phyloP scores from a whole-genome alignment of 2,797 vertebrate species.

The Chelidonichthys spinosus region DNA sequence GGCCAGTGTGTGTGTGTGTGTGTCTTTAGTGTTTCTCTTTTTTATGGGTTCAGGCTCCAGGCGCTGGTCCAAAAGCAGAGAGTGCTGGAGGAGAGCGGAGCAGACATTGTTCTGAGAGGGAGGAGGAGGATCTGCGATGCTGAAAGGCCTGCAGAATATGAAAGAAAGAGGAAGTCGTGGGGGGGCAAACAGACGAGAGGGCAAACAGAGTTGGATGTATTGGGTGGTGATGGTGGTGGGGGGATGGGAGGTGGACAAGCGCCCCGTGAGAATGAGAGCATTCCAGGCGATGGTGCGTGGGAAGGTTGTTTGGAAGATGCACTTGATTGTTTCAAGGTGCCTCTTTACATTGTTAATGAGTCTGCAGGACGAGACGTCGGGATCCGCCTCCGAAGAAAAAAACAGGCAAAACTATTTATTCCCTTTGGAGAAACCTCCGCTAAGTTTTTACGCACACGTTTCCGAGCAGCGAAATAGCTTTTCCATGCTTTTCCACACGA shows the following conservation, averaged over 20 bases:
- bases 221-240: conserved; percentile 15
- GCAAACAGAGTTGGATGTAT: conserved; percentile 68
- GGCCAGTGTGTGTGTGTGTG: conserved; percentile 29
- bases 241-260: conserved; percentile 19
- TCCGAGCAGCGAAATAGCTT: conserved; percentile 4
- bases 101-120: conserved; percentile 75
- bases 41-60: conserved; percentile 73
- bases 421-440: background rate
- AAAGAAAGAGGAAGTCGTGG: conserved; percentile 77
- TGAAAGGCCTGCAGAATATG: conserved; percentile 74
- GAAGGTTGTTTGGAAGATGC: conserved; percentile 71
- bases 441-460: conserved; percentile 1
- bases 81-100: conserved; percentile 64
- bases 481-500: conserved; percentile 10
- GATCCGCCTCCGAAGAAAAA: conserved; percentile 26
- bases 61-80: conserved; percentile 66
- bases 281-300: conserved; percentile 63
- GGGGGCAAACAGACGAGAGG: conserved; percentile 54
- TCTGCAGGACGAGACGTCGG: conserved; percentile 46
- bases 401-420: conserved; percentile 6
- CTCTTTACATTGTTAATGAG: conserved; percentile 59
- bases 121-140: conserved; percentile 59
- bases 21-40: conserved; percentile 38
- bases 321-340: conserved; percentile 75
- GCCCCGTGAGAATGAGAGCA: conserved; percentile 72